These are phyloP conservation scores for Diploscapter pachys DNA, from an alignment of 1,140 invertebrate genomes.

Conservation along the genomic window DNA sequence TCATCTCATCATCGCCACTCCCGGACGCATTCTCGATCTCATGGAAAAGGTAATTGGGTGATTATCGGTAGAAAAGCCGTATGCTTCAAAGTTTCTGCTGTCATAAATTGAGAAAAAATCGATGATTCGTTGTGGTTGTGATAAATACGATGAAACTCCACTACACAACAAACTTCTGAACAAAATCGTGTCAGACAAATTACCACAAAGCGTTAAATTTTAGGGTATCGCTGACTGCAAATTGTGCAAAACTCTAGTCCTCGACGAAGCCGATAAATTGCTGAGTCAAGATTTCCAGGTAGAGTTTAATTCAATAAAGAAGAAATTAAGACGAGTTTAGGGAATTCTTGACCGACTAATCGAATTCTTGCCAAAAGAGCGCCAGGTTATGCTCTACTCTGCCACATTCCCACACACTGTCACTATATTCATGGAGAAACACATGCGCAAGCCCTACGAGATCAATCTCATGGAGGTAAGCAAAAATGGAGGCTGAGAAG, in stretches of 20 bases:
- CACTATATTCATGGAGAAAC: conserved; percentile 98
- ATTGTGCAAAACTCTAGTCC: conserved; percentile 89
- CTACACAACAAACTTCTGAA: too few species aligned
- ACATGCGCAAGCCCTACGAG: conserved; percentile 92
- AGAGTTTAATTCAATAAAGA: conserved; percentile 1
- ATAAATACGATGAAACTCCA: too few species aligned
- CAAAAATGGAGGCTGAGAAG: neutral
- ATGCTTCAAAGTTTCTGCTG: too few species aligned
- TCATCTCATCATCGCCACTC: conserved; percentile 97
- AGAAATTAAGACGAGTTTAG: conserved; percentile 31
- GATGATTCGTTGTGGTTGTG: too few species aligned
- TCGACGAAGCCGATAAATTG: conserved; percentile 98
- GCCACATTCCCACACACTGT: conserved; percentile 98
- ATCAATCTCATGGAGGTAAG: conserved; percentile 94
- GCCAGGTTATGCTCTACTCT: conserved; percentile 96
- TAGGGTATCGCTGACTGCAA: conserved; percentile 78
- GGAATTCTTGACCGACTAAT: conserved; percentile 81
- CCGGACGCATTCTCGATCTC: conserved; percentile 96
- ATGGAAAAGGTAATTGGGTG: conserved; percentile 84
- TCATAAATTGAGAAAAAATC: too few species aligned
- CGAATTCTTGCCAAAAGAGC: conserved; percentile 81
- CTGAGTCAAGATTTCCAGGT: conserved; percentile 94
- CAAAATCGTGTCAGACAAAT: too few species aligned
- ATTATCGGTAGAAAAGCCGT: too few species aligned
- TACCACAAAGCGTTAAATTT: too few species aligned